These are phyloP conservation scores for Parnassius glacialis DNA, from an alignment of 2,888 invertebrate genomes.

Conservation along the genomic window DNA sequence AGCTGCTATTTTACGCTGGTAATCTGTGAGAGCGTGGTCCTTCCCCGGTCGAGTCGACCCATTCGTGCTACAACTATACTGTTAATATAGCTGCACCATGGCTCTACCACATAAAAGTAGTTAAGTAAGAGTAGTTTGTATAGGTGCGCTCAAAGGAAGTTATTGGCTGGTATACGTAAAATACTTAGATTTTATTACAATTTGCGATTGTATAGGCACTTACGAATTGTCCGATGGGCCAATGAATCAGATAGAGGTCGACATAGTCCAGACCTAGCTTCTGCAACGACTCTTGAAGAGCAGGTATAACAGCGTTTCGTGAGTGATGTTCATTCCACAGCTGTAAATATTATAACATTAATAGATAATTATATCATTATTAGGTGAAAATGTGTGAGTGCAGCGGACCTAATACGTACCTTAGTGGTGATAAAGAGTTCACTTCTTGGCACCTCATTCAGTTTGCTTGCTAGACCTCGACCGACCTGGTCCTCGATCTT, in stretches of 20 bases:
- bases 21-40: no score
- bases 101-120: no score
- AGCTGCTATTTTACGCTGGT: no score
- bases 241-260: constrained; percentile 86
- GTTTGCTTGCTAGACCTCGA: constrained; percentile 60
- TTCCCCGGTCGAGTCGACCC: no score
- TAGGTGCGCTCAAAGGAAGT: no score
- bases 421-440: constrained; percentile 81
- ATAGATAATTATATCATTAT: background rate
- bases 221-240: constrained; percentile 83
- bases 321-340: constrained; percentile 60
- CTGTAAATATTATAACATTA: constrained; percentile 35
- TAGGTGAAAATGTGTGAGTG: background rate
- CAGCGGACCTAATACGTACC: constrained; percentile 42
- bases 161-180: no score
- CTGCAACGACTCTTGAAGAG: constrained; percentile 70
- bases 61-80: no score
- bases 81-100: no score
- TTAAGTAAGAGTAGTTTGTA: no score
- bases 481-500: constrained; percentile 79
- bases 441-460: constrained; percentile 66
- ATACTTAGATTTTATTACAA: no score
- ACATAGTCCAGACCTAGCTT: constrained; percentile 53
- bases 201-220: constrained; percentile 10
- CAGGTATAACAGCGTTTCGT: constrained; percentile 78